Percentiles rank a stretch among this genome's conserved stretches.
These are phyloP conservation scores for Trachelus stipa DNA, from an alignment of 2,888 invertebrate genomes.

Conservation along the genomic window DNA sequence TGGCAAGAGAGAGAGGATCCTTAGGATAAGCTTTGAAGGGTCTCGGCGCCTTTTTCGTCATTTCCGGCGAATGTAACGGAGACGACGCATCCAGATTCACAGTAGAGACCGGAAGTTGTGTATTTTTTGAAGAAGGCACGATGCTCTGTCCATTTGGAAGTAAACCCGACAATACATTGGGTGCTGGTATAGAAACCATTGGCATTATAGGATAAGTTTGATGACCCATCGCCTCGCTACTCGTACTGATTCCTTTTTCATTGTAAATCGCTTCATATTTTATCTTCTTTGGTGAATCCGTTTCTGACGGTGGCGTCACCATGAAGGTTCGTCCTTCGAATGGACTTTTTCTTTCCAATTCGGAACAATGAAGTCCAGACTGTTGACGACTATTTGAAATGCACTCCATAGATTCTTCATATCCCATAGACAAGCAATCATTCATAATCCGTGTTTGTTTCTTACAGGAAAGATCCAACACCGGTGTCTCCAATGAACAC, in stretches of 20 bases:
- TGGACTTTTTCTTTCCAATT: slow-evolving; percentile 43
- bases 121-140: background rate
- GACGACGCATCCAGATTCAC: slow-evolving; percentile 13
- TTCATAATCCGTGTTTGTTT: slow-evolving; percentile 22
- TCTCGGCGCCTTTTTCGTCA: slow-evolving; percentile 67
- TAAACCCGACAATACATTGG: background rate
- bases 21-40: slow-evolving; percentile 81
- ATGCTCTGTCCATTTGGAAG: background rate
- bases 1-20: slow-evolving; percentile 73
- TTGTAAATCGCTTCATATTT: slow-evolving; percentile 40
- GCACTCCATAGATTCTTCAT: background rate
- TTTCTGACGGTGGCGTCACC: slow-evolving; percentile 56
- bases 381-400: background rate
- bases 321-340: slow-evolving; percentile 43
- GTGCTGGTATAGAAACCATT: slow-evolving; percentile 5
- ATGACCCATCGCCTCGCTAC: background rate
- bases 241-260: background rate
- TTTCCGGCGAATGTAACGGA: slow-evolving; percentile 36
- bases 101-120: slow-evolving; percentile 26
- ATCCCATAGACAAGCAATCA: background rate
- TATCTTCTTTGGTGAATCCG: slow-evolving; percentile 47
- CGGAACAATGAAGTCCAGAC: slow-evolving; percentile 9
- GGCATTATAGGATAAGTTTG: slow-evolving; percentile 29
- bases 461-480: slow-evolving; percentile 55
- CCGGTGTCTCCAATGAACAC: slow-evolving; percentile 32